A percentile compares a stretch with the other conserved stretches of the same genome.
Evolutionary conservation across 1,140 invertebrate species (phyloP).

Genomic region (Camponotus pennsylvanicus): DNA sequence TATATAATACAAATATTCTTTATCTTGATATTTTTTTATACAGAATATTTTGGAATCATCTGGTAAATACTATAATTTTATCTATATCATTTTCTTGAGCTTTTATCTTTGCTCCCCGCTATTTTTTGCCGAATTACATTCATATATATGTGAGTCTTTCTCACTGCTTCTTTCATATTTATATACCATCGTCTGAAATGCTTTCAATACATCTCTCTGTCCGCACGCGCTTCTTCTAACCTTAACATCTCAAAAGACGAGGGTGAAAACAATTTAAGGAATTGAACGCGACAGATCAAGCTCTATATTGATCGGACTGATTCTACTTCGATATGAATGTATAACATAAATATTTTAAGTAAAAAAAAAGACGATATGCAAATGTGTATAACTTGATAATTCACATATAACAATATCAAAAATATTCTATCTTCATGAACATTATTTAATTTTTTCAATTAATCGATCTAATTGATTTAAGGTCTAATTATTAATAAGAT

Average conservation of each 20-base stretch:
- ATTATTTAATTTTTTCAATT: background rate
- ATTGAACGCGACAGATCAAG: slow-evolving; percentile 10
- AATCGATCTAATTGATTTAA: background rate
- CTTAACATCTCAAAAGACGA: background rate
- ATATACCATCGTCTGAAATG: slow-evolving; percentile 2
- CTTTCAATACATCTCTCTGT: slow-evolving; percentile 7
- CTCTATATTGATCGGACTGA: slow-evolving; percentile 13
- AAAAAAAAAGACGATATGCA: background rate
- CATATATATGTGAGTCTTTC: background rate
- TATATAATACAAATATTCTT: background rate
- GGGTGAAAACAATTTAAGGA: slow-evolving; percentile 45
- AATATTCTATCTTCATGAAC: background rate
- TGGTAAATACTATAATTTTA: background rate
- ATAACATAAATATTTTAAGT: background rate
- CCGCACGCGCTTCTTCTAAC: background rate
- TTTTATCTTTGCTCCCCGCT: background rate
- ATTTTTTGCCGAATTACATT: slow-evolving; percentile 23
- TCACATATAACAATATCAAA: background rate
- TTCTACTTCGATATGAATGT: background rate
- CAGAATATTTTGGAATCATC: background rate
- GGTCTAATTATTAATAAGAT: background rate
- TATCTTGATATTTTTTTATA: background rate
- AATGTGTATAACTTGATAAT: background rate
- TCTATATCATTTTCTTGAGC: background rate
- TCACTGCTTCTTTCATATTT: slow-evolving; percentile 39